Percentiles rank a stretch among this genome's conserved stretches.
phyloP scores from a whole-genome alignment of 2,113 vertebrate species.

The Carollia perspicillata region DNA sequence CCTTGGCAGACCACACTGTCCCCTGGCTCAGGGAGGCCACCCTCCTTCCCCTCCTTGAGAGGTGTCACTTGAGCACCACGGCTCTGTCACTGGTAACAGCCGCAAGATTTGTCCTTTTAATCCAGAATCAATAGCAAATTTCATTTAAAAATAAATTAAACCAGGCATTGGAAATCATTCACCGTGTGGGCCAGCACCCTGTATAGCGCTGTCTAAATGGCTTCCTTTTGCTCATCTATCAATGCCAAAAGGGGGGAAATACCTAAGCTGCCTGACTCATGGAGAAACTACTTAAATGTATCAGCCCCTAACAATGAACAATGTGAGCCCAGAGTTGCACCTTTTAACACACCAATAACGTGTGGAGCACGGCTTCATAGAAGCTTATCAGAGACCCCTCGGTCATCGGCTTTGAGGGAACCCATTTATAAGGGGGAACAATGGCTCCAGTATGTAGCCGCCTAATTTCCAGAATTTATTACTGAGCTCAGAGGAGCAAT shows the following conservation, averaged over 20 bases:
- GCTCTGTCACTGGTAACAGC: constrained; percentile 75
- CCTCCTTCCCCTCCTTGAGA: constrained; percentile 18
- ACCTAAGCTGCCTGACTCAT: constrained; percentile 72
- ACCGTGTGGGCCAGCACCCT: constrained; percentile 65
- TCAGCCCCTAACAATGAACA: constrained; percentile 69
- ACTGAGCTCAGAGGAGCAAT: constrained; percentile 68
- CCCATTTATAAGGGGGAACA: constrained; percentile 73
- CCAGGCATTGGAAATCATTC: constrained; percentile 81
- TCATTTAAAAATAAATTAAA: constrained; percentile 85
- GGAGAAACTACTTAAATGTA: constrained; percentile 75
- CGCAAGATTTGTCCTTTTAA: constrained; percentile 82
- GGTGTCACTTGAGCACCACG: constrained; percentile 65
- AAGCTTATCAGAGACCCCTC: constrained; percentile 69
- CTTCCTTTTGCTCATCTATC: constrained; percentile 78
- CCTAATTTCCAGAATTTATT: constrained; percentile 76
- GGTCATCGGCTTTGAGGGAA: constrained; percentile 61
- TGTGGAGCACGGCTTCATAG: constrained; percentile 34
- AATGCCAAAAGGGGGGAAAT: constrained; percentile 70
- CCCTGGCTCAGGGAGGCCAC: constrained; percentile 12
- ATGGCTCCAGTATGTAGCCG: constrained; percentile 59
- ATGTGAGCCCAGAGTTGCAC: constrained; percentile 18
- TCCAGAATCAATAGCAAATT: constrained; percentile 84
- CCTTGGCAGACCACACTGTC: background rate
- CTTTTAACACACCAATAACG: constrained; percentile 65
- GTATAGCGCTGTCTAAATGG: constrained; percentile 72